phyloP scores from a whole-genome alignment of 1,140 invertebrate species.

The Hypsibius dujardini region DNA sequence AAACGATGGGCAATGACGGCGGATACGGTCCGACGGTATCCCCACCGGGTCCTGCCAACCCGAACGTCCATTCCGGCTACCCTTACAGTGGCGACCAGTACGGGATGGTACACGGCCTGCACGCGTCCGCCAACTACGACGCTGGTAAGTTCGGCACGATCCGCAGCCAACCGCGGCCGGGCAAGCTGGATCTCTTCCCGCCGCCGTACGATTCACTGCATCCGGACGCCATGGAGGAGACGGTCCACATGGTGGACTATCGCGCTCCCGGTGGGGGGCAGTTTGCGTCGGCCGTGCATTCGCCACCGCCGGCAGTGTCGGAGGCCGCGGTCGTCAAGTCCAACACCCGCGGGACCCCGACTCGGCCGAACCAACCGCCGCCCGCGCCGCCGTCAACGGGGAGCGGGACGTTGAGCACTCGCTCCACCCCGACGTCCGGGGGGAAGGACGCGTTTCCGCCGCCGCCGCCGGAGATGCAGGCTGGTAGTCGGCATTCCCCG shows the following conservation, averaged over 20 bases:
- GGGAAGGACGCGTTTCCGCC: conserved; percentile 58
- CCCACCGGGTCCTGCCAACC: background rate
- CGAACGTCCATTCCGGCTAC: background rate
- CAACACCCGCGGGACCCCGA: conserved; percentile 14
- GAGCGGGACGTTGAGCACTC: conserved; percentile 17
- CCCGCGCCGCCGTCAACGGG: conserved; percentile 27
- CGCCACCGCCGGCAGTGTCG: background rate
- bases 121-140: conserved; percentile 18
- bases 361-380: conserved; percentile 23
- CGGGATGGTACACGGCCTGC: conserved; percentile 14
- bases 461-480: conserved; percentile 46
- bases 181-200: background rate
- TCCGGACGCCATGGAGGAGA: background rate
- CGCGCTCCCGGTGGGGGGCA: background rate
- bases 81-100: background rate
- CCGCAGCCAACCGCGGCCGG: background rate
- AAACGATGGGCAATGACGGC: background rate
- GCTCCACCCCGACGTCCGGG: conserved; percentile 33
- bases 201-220: background rate
- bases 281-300: background rate
- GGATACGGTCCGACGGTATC: background rate
- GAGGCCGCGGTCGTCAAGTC: background rate
- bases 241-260: conserved; percentile 15
- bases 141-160: conserved; percentile 16
- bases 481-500: conserved; percentile 30